These are phyloP conservation scores for Ornithoptera priamus DNA, from an alignment of 2,888 invertebrate genomes.

Conservation along the genomic window DNA sequence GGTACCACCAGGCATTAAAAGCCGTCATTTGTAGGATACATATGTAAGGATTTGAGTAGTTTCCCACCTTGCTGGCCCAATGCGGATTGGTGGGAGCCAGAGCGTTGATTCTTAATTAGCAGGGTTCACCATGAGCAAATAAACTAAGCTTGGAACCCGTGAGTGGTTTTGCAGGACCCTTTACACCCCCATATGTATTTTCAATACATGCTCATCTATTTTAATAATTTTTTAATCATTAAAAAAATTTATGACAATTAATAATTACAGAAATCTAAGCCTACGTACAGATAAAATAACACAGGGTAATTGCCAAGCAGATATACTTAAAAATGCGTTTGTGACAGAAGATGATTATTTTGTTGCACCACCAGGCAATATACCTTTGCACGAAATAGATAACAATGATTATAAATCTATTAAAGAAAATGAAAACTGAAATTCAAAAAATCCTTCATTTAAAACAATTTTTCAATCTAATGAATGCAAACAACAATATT, in stretches of 20 bases:
- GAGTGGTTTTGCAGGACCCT: too few relatives aligned
- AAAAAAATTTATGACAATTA: not conserved
- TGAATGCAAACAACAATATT: conserved; percentile 37
- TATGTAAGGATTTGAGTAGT: too few relatives aligned
- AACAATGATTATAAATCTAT: conserved; percentile 40
- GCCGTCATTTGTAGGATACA: too few relatives aligned
- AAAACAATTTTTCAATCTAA: conserved; percentile 54
- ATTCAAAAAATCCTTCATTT: conserved; percentile 50
- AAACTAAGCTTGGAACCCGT: too few relatives aligned
- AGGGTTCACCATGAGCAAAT: too few relatives aligned
- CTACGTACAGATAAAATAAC: conserved; percentile 85
- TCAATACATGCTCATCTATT: not conserved
- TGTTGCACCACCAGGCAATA: conserved; percentile 93
- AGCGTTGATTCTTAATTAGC: too few relatives aligned
- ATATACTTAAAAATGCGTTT: conserved; percentile 87
- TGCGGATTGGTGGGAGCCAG: too few relatives aligned
- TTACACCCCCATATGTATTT: not conserved
- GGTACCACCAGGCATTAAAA: too few relatives aligned
- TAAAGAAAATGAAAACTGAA: conserved; percentile 66
- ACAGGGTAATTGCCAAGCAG: conserved; percentile 84
- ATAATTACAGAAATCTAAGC: conserved; percentile 79
- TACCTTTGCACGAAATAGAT: conserved; percentile 82
- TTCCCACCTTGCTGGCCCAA: too few relatives aligned
- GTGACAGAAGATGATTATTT: conserved; percentile 93
- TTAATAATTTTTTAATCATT: too few relatives aligned